These are phyloP conservation scores for Pyrgus malvae DNA, from an alignment of 2,888 invertebrate genomes.

Conservation along the genomic window DNA sequence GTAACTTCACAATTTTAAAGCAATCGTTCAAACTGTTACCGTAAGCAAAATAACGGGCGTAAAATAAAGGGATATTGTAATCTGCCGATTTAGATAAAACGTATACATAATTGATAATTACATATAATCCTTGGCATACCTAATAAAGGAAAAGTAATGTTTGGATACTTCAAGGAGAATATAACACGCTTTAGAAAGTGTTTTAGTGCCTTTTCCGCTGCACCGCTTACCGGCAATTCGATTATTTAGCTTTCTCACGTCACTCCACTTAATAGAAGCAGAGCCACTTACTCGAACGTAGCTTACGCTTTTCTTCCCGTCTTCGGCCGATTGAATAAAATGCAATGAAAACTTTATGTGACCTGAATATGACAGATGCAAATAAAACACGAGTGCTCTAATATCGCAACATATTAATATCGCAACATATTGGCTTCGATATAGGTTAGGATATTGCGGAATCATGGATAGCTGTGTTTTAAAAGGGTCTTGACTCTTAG, in stretches of 20 bases:
- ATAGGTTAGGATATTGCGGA: neutral
- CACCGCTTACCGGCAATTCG: constrained; percentile 56
- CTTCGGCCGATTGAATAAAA: constrained; percentile 69
- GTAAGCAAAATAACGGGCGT: too few species aligned
- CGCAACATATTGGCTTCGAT: constrained; percentile 18
- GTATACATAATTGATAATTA: too few species aligned
- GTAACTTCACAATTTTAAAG: too few species aligned
- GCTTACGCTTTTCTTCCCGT: constrained; percentile 47
- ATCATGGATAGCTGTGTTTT: neutral
- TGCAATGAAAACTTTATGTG: constrained; percentile 71
- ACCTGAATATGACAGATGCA: constrained; percentile 46
- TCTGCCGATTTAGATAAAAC: too few species aligned
- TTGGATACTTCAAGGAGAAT: too few species aligned
- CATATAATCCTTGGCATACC: too few species aligned
- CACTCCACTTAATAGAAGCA: constrained; percentile 71
- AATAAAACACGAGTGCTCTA: constrained; percentile 10
- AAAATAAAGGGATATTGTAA: too few species aligned
- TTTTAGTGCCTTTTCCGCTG: constrained; percentile 70
- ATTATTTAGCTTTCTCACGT: constrained; percentile 70
- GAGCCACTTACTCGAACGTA: constrained; percentile 77
- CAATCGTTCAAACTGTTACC: too few species aligned
- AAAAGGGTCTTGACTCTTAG: neutral
- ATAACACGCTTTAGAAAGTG: too few species aligned
- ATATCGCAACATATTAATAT: too few species aligned
- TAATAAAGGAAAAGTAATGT: too few species aligned